Conservation (phyloP, 2,797 vertebrate genomes). For the Chelidonichthys spinosus region DNA sequence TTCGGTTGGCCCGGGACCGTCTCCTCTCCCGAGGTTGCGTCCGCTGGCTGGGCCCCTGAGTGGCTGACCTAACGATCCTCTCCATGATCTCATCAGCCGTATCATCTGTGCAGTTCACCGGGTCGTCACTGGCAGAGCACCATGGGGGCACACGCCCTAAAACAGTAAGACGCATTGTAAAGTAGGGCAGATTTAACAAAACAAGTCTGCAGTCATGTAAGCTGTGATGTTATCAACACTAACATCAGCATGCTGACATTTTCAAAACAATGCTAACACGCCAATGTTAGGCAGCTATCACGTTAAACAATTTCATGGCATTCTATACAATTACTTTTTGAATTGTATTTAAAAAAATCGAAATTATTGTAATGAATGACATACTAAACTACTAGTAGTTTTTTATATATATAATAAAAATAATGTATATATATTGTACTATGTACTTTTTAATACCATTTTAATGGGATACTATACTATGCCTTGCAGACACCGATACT, state of each 20-base stretch:
- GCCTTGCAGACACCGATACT: too few relatives aligned
- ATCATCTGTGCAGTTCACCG: constrained; percentile 88
- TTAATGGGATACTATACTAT: too few relatives aligned
- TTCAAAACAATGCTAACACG: not conserved
- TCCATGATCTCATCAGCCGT: constrained; percentile 99
- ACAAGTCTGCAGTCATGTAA: not conserved
- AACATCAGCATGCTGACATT: not conserved
- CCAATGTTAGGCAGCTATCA: not conserved
- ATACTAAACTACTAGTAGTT: too few relatives aligned
- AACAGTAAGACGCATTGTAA: not conserved
- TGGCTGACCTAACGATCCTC: constrained; percentile 96
- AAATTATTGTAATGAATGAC: too few relatives aligned
- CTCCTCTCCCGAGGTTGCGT: constrained; percentile 92
- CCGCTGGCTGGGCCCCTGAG: constrained; percentile 94
- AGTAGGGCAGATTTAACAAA: not conserved
- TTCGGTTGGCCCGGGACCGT: constrained; percentile 94
- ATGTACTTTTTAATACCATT: too few relatives aligned
- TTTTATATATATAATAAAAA: too few relatives aligned
- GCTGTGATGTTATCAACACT: not conserved
- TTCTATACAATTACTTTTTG: too few relatives aligned
- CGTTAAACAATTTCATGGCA: not conserved
- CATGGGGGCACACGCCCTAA: constrained; percentile 88
- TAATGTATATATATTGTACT: too few relatives aligned
- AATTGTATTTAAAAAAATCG: too few relatives aligned
- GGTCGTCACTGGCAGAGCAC: constrained; percentile 88